phyloP scores from a whole-genome alignment of 2,888 invertebrate genomes.

The Hydropsyche betteni region DNA sequence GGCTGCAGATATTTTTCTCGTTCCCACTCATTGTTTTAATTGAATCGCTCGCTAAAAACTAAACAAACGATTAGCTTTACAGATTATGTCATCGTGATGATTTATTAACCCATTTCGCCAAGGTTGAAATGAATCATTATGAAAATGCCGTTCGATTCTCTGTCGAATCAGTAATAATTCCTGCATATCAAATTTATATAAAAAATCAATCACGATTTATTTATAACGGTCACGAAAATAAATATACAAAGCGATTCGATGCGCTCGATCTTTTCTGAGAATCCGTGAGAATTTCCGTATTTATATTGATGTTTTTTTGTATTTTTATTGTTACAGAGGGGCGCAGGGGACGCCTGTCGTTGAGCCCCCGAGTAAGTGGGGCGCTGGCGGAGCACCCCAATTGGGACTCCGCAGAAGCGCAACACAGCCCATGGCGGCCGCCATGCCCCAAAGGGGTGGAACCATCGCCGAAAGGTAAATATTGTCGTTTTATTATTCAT shows the following conservation, averaged over 20 bases:
- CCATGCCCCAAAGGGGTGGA: conserved; percentile 62
- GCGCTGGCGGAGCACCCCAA: conserved; percentile 24
- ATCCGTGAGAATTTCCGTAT: neutral
- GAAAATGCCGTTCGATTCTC: no score
- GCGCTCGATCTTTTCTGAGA: no score
- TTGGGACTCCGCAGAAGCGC: conserved; percentile 63
- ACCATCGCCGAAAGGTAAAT: conserved; percentile 68
- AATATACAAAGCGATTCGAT: no score
- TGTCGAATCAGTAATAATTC: no score
- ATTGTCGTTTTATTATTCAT: conserved; percentile 51
- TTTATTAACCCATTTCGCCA: no score
- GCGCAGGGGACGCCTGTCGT: conserved; percentile 11
- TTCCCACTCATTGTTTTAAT: no score
- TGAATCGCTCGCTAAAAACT: no score
- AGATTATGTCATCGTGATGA: no score
- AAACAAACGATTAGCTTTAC: no score
- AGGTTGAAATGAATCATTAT: no score
- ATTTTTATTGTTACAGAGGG: conserved; percentile 3
- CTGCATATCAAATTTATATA: neutral
- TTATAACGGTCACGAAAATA: neutral
- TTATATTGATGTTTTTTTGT: no score
- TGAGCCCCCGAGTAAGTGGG: neutral
- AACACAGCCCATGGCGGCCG: conserved; percentile 61
- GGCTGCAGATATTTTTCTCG: no score
- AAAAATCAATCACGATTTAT: neutral